Conservation (phyloP, 2,113 vertebrate species). For the Helogale parvula region DNA sequence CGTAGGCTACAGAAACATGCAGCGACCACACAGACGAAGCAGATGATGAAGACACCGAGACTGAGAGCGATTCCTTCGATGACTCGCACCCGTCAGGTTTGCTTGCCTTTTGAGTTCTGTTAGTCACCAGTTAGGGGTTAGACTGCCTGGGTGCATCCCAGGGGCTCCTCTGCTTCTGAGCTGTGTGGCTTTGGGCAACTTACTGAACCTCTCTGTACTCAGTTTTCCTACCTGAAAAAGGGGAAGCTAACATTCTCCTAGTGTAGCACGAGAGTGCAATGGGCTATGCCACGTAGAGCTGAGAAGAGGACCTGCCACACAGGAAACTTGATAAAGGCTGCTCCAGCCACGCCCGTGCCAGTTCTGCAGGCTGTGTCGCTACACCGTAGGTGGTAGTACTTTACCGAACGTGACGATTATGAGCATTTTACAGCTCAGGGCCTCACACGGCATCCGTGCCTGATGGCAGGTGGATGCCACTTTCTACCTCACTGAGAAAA, state of each 20-base stretch:
- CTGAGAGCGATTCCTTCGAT: slow-evolving; percentile 74
- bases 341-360: accelerated
- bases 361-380: background rate
- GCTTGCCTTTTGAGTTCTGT: background rate
- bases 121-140: background rate
- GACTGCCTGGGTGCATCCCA: background rate
- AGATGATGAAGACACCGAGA: slow-evolving; percentile 74
- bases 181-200: slow-evolving; percentile 18
- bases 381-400: background rate
- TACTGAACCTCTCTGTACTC: background rate
- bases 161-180: background rate
- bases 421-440: background rate
- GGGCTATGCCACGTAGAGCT: background rate
- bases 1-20: slow-evolving; percentile 85
- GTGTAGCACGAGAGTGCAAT: background rate
- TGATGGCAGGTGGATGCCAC: background rate
- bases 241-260: background rate
- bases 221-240: slow-evolving; percentile 1
- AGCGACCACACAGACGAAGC: slow-evolving; percentile 79
- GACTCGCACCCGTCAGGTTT: slow-evolving; percentile 77
- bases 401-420: background rate
- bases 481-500: background rate
- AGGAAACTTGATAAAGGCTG: background rate
- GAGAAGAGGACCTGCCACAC: background rate
- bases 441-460: background rate